Conservation (phyloP, 2,797 vertebrate species). For the Sylvilagus floridanus region DNA sequence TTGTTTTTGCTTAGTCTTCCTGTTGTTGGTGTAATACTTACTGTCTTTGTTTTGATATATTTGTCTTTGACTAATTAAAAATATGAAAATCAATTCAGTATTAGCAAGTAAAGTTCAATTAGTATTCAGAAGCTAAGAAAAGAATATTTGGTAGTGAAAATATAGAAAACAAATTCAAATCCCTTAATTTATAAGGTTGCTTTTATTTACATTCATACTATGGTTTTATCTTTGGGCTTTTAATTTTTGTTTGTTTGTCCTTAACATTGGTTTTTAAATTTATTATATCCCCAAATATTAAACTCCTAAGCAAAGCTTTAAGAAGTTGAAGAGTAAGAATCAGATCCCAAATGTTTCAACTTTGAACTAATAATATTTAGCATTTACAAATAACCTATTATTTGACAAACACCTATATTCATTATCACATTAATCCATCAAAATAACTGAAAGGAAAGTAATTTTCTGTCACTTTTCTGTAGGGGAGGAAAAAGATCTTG, state of each 20-base stretch:
- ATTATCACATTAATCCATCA: conserved; percentile 31
- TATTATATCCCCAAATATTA: background rate
- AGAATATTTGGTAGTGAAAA: conserved; percentile 32
- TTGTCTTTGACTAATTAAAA: conserved; percentile 57
- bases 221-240: conserved; percentile 1
- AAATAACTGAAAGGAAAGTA: background rate
- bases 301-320: background rate
- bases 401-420: background rate
- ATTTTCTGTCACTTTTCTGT: background rate
- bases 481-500: background rate
- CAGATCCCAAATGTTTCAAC: background rate
- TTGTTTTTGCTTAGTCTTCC: conserved; percentile 29
- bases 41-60: background rate
- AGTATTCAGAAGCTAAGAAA: background rate
- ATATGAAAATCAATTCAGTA: conserved; percentile 58
- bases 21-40: background rate
- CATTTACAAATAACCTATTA: background rate
- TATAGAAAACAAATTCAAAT: background rate
- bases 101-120: conserved; percentile 61
- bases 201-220: background rate
- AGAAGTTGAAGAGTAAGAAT: too few species aligned
- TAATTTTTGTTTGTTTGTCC: background rate
- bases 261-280: background rate
- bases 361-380: background rate
- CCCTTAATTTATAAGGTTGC: background rate